phyloP scores from a whole-genome alignment of 2,888 invertebrate genomes.

The Rhagonycha lutea region DNA sequence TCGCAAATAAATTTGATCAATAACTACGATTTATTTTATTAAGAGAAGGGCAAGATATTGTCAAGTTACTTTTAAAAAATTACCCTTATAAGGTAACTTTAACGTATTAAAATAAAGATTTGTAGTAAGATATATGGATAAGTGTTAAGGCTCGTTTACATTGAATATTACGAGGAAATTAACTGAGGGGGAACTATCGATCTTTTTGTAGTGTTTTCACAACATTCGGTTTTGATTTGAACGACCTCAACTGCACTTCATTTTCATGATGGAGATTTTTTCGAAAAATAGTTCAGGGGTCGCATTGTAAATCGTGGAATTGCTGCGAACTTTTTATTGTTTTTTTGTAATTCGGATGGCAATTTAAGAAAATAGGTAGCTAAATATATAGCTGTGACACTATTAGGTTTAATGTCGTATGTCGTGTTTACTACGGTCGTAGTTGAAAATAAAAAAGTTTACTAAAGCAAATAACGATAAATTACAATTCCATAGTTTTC shows the following conservation, averaged over 20 bases:
- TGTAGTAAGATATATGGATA: neutral
- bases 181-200: neutral
- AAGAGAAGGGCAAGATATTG: neutral
- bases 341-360: neutral
- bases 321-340: neutral
- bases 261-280: too few species aligned
- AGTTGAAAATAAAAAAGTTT: neutral
- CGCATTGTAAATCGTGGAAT: too few species aligned
- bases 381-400: neutral
- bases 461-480: neutral
- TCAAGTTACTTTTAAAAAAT: neutral
- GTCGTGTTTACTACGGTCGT: neutral
- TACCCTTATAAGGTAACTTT: neutral
- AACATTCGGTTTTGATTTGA: neutral
- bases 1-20: neutral
- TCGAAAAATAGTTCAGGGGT: too few species aligned
- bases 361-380: neutral
- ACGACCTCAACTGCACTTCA: neutral
- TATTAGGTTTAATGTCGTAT: neutral
- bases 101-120: neutral
- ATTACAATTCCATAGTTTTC: neutral
- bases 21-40: neutral
- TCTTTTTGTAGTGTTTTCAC: neutral
- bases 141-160: neutral
- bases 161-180: neutral